Evolutionary conservation across 92 coral and sea anemone genomes (phyloP).

Genomic region (Phenganax stokvisi): DNA sequence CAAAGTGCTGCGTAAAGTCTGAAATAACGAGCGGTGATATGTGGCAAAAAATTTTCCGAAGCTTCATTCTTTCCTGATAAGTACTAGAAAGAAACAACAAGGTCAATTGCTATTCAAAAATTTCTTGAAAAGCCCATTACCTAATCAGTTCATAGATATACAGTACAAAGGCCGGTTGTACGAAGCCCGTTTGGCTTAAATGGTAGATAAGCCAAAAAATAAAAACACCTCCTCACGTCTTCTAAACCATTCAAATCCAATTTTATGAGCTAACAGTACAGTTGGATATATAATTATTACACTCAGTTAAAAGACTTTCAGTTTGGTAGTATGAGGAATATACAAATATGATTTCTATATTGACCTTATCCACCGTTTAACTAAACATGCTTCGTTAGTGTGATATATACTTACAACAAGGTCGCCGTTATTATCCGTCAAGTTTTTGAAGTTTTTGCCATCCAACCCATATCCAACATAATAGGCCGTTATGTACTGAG

Average conservation of each 20-base stretch:
- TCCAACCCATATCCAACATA: constrained; percentile 24
- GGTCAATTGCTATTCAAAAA: neutral
- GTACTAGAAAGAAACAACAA: neutral
- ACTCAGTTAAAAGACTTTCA: too few species aligned
- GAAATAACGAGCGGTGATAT: constrained; percentile 16
- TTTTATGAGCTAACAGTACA: too few species aligned
- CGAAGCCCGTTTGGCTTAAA: too few species aligned
- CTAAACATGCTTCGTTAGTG: neutral
- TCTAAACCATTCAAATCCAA: too few species aligned
- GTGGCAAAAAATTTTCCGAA: neutral
- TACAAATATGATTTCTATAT: too few species aligned
- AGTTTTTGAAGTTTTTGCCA: constrained; percentile 19
- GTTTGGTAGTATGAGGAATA: too few species aligned
- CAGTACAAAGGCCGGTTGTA: neutral
- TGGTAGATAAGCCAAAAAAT: too few species aligned
- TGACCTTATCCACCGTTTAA: too few species aligned
- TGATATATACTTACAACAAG: constrained; percentile 13
- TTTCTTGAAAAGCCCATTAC: neutral
- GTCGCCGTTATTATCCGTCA: neutral
- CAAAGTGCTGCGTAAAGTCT: constrained; percentile 11
- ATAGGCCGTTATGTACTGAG: constrained; percentile 8
- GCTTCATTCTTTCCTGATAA: neutral
- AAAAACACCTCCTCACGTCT: too few species aligned
- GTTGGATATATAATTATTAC: too few species aligned
- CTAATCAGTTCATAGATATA: neutral